Evolutionary conservation across 2,797 vertebrate species (phyloP).

Genomic region (Gymnocypris eckloni): DNA sequence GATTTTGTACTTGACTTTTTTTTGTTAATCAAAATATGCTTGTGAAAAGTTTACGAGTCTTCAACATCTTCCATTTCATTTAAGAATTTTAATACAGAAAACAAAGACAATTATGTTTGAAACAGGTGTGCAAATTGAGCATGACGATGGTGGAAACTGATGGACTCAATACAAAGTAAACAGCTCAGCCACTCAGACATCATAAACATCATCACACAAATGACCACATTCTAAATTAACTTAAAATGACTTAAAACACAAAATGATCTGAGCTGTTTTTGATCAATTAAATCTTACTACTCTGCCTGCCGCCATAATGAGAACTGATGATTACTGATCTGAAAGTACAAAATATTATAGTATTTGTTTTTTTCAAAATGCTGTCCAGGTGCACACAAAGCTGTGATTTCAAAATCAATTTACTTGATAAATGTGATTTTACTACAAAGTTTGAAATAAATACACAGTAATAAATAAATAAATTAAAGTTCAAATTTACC

Average conservation of each 20-base stretch:
- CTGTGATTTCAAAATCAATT: neutral
- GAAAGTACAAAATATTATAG: neutral
- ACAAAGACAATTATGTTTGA: neutral
- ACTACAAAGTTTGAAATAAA: neutral
- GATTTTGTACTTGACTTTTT: neutral
- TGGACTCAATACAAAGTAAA: neutral
- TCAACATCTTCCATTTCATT: neutral
- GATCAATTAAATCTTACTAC: neutral
- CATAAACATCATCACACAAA: neutral
- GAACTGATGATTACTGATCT: neutral
- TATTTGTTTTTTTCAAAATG: neutral
- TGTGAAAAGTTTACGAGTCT: too few relatives aligned
- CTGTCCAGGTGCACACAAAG: neutral
- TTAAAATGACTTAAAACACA: neutral
- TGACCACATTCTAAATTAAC: neutral
- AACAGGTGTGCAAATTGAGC: neutral
- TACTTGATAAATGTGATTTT: too few relatives aligned
- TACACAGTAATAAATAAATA: neutral
- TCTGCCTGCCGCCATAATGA: neutral
- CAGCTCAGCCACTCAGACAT: neutral
- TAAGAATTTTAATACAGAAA: neutral
- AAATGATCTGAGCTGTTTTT: neutral
- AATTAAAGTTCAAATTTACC: neutral
- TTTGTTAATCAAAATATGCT: neutral
- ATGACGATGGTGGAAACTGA: neutral